These are phyloP conservation scores for Apodemia zela DNA, from an alignment of 2,888 invertebrate species.

Conservation along the genomic window DNA sequence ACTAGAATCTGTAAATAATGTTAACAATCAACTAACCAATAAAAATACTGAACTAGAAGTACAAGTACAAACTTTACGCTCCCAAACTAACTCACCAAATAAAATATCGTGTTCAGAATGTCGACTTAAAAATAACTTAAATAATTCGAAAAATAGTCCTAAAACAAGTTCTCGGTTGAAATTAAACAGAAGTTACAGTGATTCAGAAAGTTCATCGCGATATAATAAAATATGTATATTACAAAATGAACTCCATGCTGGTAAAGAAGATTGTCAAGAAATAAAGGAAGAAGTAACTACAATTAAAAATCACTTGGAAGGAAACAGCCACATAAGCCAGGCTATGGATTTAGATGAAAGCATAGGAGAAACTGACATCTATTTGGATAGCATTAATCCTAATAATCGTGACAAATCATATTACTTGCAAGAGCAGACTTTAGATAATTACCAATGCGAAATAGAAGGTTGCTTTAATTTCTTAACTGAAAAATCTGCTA, in stretches of 20 bases:
- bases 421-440: constrained; percentile 44
- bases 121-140: constrained; percentile 38
- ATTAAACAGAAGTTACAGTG: constrained; percentile 59
- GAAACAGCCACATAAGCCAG: constrained; percentile 48
- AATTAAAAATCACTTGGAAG: constrained; percentile 66
- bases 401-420: constrained; percentile 42
- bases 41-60: constrained; percentile 42
- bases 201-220: constrained; percentile 58
- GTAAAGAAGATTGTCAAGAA: constrained; percentile 64
- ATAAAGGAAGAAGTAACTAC: constrained; percentile 65
- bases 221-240: constrained; percentile 64
- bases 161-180: constrained; percentile 39
- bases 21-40: constrained; percentile 40
- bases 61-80: constrained; percentile 32
- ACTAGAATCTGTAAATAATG: constrained; percentile 44
- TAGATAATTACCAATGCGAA: constrained; percentile 51
- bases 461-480: constrained; percentile 58
- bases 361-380: constrained; percentile 46
- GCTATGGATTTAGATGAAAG: constrained; percentile 60
- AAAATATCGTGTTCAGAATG: constrained; percentile 41
- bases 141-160: constrained; percentile 32
- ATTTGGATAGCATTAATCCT: constrained; percentile 41
- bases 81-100: constrained; percentile 21
- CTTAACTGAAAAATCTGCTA: constrained; percentile 51
- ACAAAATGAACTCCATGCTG: constrained; percentile 62